Evolutionary conservation across 2,113 vertebrate genomes (phyloP).

Genomic region (Lophotis ruficrista): DNA sequence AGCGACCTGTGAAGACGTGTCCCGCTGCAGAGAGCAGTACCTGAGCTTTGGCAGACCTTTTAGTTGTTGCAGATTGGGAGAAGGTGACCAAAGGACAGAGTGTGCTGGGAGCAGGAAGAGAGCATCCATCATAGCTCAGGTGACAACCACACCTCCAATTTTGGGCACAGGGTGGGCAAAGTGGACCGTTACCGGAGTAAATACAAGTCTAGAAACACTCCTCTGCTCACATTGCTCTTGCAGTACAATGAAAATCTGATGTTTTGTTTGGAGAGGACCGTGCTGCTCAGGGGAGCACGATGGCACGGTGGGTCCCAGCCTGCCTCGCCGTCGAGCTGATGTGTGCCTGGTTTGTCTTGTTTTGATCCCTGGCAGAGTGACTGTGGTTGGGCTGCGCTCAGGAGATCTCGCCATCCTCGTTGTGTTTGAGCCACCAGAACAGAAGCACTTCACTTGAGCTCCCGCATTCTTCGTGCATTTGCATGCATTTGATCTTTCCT

Average conservation of each 20-base stretch:
- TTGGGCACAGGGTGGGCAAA: not conserved
- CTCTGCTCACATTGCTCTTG: not conserved
- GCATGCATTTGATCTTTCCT: constrained; percentile 40
- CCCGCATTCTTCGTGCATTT: not conserved
- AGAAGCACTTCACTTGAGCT: not conserved
- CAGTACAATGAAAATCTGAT: accelerated
- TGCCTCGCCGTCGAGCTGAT: not conserved
- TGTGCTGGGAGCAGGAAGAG: not conserved
- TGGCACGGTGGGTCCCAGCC: not conserved
- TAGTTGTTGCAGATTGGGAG: not conserved
- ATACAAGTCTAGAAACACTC: not conserved
- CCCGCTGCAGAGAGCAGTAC: accelerated
- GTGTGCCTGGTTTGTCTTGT: not conserved
- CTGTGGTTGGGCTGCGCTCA: accelerated
- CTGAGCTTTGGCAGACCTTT: not conserved
- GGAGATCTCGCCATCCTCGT: accelerated
- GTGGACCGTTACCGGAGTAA: accelerated
- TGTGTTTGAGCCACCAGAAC: not conserved
- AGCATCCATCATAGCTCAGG: accelerated
- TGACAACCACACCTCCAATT: not conserved
- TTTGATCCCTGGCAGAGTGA: not conserved
- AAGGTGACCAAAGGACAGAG: not conserved
- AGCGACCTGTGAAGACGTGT: not conserved
- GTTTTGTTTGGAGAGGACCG: not conserved
- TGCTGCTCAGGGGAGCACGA: not conserved